phyloP scores from a whole-genome alignment of 2,888 invertebrate genomes.

The Dryomyza anilis region DNA sequence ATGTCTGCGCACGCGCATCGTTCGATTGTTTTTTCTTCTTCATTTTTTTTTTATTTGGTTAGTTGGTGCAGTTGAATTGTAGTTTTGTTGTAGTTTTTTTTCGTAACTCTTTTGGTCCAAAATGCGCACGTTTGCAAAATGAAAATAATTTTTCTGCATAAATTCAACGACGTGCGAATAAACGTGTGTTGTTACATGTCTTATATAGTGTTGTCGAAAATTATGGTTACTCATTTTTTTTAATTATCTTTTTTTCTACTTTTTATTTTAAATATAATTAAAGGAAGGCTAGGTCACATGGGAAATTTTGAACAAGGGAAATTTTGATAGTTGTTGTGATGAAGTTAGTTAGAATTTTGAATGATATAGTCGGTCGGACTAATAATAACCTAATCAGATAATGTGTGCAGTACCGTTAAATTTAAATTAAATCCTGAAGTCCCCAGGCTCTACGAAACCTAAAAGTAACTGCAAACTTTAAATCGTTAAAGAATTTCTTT shows the following conservation, averaged over 20 bases:
- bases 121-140: constrained; percentile 26
- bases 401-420: too few species aligned
- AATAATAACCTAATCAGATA: too few species aligned
- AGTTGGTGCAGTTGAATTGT: not conserved
- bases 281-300: too few species aligned
- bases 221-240: not conserved
- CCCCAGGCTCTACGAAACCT: too few species aligned
- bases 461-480: too few species aligned
- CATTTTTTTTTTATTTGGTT: not conserved
- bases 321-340: too few species aligned
- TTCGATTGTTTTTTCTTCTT: constrained; percentile 1
- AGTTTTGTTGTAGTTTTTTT: not conserved
- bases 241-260: not conserved
- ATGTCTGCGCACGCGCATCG: constrained; percentile 26
- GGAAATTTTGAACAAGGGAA: too few species aligned
- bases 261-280: not conserved
- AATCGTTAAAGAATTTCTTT: too few species aligned
- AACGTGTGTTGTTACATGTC: constrained; percentile 29
- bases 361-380: too few species aligned
- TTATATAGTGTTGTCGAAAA: not conserved
- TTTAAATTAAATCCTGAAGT: too few species aligned
- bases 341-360: not conserved
- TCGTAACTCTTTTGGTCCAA: not conserved
- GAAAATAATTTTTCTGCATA: constrained; percentile 24
- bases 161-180: constrained; percentile 31